These are phyloP conservation scores for Smittia sp. DNA, from an alignment of 2,888 invertebrate genomes.

Conservation along the genomic window DNA sequence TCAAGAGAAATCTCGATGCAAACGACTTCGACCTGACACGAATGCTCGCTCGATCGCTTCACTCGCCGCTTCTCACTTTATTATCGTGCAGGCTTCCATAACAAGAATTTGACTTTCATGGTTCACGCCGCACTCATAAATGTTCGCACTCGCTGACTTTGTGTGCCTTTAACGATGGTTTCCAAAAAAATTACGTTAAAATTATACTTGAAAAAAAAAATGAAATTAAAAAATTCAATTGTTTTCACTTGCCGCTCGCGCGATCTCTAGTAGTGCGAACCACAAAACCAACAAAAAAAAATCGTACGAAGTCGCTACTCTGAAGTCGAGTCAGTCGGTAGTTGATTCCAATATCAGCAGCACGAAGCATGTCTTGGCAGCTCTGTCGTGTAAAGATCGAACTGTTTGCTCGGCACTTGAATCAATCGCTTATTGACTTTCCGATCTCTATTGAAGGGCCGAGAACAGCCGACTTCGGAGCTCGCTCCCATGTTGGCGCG, in stretches of 20 bases:
- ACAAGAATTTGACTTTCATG: constrained; percentile 41
- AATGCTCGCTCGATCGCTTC: neutral
- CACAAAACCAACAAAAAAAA: constrained; percentile 9
- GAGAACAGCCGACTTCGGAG: constrained; percentile 58
- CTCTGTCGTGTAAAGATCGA: constrained; percentile 35
- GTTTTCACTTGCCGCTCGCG: constrained; percentile 36
- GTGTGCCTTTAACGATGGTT: constrained; percentile 24
- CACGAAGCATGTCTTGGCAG: constrained; percentile 33
- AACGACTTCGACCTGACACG: constrained; percentile 29
- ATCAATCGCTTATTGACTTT: constrained; percentile 11
- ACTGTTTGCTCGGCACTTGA: neutral
- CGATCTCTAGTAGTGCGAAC: constrained; percentile 15
- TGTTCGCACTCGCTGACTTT: constrained; percentile 13
- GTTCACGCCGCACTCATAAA: constrained; percentile 34
- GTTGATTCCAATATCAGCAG: constrained; percentile 17
- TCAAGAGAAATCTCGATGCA: neutral
- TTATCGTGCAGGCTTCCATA: constrained; percentile 11
- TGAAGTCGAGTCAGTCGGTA: neutral
- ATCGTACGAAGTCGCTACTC: neutral
- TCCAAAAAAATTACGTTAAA: constrained; percentile 24
- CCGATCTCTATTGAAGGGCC: constrained; percentile 47
- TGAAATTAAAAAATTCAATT: constrained; percentile 40
- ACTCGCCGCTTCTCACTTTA: neutral
- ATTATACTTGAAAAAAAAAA: constrained; percentile 40
- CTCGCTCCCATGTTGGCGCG: constrained; percentile 58